Conservation (phyloP, 53 echinoderm and acorn worm species). For the Patiria pectinifera region DNA sequence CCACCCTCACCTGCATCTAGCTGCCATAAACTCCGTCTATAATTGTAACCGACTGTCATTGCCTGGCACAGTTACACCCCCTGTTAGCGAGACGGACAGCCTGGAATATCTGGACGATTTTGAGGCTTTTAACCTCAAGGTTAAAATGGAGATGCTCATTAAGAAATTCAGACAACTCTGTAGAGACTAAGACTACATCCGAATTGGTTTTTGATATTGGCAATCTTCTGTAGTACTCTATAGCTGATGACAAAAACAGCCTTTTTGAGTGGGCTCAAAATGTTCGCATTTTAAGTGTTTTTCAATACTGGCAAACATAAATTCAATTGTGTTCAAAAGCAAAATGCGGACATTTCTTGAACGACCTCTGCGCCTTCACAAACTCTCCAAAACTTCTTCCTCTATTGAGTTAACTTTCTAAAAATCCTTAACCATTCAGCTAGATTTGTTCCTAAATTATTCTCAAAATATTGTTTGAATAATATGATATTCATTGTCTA, state of each 20-base stretch:
- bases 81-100: constrained; percentile 48
- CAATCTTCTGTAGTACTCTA: not conserved
- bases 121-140: constrained; percentile 40
- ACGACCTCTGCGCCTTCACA: no score
- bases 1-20: constrained; percentile 44
- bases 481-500: no score
- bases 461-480: no score
- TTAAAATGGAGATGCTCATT: constrained; percentile 37
- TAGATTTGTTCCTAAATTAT: no score
- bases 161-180: constrained; percentile 10
- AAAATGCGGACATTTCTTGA: no score
- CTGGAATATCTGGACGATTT: constrained; percentile 49
- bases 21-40: constrained; percentile 53
- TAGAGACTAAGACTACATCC: not conserved
- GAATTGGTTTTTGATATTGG: no score
- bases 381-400: no score
- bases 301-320: no score
- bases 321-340: no score
- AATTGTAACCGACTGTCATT: constrained; percentile 40
- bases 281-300: no score
- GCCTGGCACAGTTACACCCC: constrained; percentile 14
- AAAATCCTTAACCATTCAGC: no score
- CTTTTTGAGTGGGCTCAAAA: not conserved
- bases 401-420: no score
- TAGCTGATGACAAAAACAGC: not conserved